Evolutionary conservation across 2,797 vertebrate species (phyloP).

Genomic region (Cossypha heuglini): DNA sequence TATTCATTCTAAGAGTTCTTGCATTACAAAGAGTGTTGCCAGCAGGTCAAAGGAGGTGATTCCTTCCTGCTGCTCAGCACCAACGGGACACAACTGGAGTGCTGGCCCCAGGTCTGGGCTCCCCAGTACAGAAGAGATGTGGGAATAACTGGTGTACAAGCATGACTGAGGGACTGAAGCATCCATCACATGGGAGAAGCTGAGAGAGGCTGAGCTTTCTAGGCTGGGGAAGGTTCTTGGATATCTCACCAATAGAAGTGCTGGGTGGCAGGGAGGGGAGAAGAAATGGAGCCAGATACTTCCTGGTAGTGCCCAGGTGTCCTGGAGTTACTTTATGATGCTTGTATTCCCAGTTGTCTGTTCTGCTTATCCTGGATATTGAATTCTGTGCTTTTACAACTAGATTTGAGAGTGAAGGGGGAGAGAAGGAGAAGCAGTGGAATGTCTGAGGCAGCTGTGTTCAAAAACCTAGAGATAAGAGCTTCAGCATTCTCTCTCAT

Average conservation of each 20-base stretch:
- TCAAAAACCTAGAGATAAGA: not conserved
- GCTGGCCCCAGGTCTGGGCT: not conserved
- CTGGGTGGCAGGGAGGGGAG: not conserved
- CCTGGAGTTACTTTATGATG: not conserved
- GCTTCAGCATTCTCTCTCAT: too few species aligned
- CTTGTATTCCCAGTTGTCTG: not conserved
- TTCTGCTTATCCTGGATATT: not conserved
- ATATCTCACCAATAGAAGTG: not conserved
- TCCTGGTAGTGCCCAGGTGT: not conserved
- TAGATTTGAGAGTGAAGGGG: too few species aligned
- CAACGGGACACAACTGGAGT: not conserved
- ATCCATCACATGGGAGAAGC: accelerated
- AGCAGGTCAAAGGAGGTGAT: not conserved
- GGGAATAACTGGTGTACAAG: not conserved
- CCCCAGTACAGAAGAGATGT: accelerated
- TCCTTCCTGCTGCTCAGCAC: not conserved
- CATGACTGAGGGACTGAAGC: not conserved
- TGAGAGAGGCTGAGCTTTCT: not conserved
- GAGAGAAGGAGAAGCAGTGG: not conserved
- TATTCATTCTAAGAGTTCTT: not conserved
- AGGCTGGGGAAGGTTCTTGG: not conserved
- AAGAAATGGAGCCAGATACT: not conserved
- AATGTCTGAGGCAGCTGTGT: not conserved
- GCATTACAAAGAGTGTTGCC: not conserved
- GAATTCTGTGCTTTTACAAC: not conserved